A percentile compares a stretch with the other conserved stretches of the same genome.
Evolutionary conservation across 2,888 invertebrate species (phyloP).

Genomic region (Esperia sulphurella): DNA sequence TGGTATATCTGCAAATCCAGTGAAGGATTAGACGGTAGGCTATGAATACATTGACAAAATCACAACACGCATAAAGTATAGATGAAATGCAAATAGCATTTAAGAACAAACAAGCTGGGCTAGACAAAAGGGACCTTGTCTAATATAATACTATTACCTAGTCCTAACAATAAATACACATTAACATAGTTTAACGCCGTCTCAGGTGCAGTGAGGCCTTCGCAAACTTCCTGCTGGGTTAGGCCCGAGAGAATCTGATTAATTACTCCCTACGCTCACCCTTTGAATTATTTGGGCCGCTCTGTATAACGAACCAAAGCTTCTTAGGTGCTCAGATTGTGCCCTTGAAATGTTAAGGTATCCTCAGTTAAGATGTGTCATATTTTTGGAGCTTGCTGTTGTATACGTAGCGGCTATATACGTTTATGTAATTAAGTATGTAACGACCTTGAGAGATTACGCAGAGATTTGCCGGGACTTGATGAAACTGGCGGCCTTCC

Average conservation of each 20-base stretch:
- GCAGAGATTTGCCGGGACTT: no score
- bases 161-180: slow-evolving; percentile 28
- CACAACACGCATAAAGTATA: no score
- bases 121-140: slow-evolving; percentile 9
- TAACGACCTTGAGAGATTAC: no score
- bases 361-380: slow-evolving; percentile 24
- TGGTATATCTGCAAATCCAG: no score
- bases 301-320: slow-evolving; percentile 45
- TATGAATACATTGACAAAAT: no score
- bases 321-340: slow-evolving; percentile 29
- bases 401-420: no score
- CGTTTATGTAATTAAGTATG: no score
- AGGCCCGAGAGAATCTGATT: slow-evolving; percentile 50
- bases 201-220: slow-evolving; percentile 44
- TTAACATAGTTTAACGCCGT: slow-evolving; percentile 39
- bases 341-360: slow-evolving; percentile 25
- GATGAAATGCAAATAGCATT: no score
- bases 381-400: no score
- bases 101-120: not conserved
- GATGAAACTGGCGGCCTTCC: no score
- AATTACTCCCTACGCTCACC: slow-evolving; percentile 51
- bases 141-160: slow-evolving; percentile 10
- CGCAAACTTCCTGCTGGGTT: slow-evolving; percentile 20
- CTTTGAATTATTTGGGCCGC: slow-evolving; percentile 53
- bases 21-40: no score